Conservation (phyloP, 2,113 vertebrate species). For the Xiphias gladius region DNA sequence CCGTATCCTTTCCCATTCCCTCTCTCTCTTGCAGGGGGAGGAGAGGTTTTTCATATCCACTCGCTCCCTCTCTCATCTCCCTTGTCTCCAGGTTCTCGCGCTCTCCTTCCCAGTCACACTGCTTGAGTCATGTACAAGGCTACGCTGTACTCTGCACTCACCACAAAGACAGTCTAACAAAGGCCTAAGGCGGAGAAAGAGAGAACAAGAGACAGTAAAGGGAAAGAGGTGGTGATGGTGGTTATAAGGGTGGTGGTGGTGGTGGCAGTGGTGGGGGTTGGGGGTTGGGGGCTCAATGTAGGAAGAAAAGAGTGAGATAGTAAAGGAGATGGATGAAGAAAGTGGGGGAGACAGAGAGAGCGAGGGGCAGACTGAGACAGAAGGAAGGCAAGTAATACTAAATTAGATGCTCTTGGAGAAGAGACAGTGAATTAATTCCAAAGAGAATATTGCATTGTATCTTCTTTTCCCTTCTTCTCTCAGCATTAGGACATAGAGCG, state of each 20-base stretch:
- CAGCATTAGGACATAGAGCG: conserved; percentile 62
- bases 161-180: conserved; percentile 75
- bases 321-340: conserved; percentile 69
- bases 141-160: conserved; percentile 52
- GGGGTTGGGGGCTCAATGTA: neutral
- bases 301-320: conserved; percentile 47
- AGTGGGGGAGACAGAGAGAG: conserved; percentile 54
- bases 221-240: conserved; percentile 39
- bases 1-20: conserved; percentile 29
- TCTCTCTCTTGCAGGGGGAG: conserved; percentile 33
- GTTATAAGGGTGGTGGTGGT: conserved; percentile 20
- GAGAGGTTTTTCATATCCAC: conserved; percentile 53
- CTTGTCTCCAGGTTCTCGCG: conserved; percentile 73
- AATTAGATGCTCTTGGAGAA: conserved; percentile 81
- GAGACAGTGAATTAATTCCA: conserved; percentile 83
- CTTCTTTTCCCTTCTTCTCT: conserved; percentile 63
- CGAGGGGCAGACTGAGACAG: conserved; percentile 55
- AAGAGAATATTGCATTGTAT: conserved; percentile 83
- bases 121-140: conserved; percentile 66
- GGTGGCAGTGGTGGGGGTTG: conserved; percentile 7
- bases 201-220: conserved; percentile 49
- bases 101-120: conserved; percentile 72
- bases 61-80: conserved; percentile 62
- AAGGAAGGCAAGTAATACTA: conserved; percentile 72
- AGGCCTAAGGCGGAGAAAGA: conserved; percentile 68